Conservation (phyloP, 2,888 invertebrate genomes). For the Schizaphis graminum region DNA sequence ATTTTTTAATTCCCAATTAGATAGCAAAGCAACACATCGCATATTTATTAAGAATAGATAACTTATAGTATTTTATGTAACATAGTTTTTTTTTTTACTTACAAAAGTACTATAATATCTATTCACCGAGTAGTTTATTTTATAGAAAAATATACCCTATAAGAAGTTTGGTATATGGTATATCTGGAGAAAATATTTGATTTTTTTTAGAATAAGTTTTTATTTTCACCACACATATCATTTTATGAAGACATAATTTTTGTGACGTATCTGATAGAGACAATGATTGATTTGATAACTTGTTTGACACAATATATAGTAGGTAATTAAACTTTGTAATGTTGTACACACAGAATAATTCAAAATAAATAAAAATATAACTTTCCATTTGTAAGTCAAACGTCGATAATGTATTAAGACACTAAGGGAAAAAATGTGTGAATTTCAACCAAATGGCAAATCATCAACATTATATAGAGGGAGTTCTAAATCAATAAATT, state of each 20-base stretch:
- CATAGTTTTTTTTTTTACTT: background rate
- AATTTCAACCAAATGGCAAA: background rate
- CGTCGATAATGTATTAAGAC: background rate
- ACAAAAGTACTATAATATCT: background rate
- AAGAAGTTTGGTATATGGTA: background rate
- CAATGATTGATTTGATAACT: background rate
- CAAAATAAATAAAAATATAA: slow-evolving; percentile 19
- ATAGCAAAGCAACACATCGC: background rate
- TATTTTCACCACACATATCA: background rate
- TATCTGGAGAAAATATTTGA: background rate
- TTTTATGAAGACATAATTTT: background rate
- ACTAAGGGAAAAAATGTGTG: background rate
- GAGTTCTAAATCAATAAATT: background rate
- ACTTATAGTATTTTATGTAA: background rate
- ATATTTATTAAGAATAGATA: background rate
- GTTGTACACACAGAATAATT: background rate
- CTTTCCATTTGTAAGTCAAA: background rate
- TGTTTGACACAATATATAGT: background rate
- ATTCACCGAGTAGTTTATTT: background rate
- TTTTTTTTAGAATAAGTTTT: slow-evolving; percentile 9
- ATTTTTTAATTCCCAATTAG: background rate
- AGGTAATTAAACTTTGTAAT: slow-evolving; percentile 10
- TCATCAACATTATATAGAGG: background rate
- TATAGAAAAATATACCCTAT: background rate
- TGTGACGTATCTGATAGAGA: background rate